Conservation (phyloP, 2,797 vertebrate species). For the Smutsia temminckii region DNA sequence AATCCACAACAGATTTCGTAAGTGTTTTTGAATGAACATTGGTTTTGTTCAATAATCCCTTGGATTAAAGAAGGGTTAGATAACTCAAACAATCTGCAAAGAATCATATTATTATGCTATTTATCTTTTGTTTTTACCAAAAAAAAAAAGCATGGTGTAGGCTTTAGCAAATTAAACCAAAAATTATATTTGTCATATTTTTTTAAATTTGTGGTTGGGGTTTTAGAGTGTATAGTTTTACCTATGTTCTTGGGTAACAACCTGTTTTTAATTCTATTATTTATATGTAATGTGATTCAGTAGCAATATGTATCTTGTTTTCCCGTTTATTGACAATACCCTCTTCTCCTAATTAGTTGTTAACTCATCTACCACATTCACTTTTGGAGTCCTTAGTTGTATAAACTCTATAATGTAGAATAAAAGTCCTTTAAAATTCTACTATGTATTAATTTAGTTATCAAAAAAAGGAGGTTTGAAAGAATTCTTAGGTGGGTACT, state of each 20-base stretch:
- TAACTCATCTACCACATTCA: not conserved
- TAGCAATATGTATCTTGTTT: not conserved
- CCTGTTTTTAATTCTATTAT: not conserved
- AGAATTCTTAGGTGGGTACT: not conserved
- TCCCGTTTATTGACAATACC: not conserved
- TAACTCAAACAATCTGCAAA: constrained; percentile 86
- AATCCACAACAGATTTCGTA: constrained; percentile 89
- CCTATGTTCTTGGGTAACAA: not conserved
- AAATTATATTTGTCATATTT: constrained; percentile 69
- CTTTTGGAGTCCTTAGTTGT: not conserved
- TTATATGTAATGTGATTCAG: not conserved
- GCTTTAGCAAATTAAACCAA: constrained; percentile 72
- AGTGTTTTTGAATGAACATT: constrained; percentile 87
- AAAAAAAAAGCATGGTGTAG: constrained; percentile 73
- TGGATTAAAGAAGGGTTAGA: constrained; percentile 84
- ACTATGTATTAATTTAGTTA: not conserved
- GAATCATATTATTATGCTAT: constrained; percentile 80
- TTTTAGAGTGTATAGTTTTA: constrained; percentile 56
- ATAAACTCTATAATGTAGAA: not conserved
- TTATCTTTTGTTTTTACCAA: constrained; percentile 76
- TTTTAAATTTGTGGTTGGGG: constrained; percentile 19
- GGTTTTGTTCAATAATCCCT: constrained; percentile 88
- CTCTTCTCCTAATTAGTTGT: not conserved
- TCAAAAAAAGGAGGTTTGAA: not conserved
- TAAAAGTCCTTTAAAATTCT: not conserved